Conservation (phyloP, 92 coral and sea anemone species). For the Porites evermanni region DNA sequence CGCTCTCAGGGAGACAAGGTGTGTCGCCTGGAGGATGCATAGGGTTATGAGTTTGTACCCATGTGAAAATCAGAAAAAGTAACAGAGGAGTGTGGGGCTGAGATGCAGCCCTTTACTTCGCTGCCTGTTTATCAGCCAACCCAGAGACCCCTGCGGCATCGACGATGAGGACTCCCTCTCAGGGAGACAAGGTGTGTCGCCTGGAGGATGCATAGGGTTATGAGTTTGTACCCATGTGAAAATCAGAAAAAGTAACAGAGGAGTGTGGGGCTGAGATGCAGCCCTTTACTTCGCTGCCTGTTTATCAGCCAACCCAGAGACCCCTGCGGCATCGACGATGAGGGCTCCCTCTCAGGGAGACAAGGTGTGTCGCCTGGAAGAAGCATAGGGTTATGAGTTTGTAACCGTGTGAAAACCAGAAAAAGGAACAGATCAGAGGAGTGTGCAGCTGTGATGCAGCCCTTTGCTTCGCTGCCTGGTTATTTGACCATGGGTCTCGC, state of each 20-base stretch:
- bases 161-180: not conserved
- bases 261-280: slow-evolving; percentile 59
- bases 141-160: not conserved
- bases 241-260: not conserved
- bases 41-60: slow-evolving; percentile 53
- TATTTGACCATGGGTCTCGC: slow-evolving; percentile 77
- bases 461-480: slow-evolving; percentile 75
- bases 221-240: slow-evolving; percentile 44
- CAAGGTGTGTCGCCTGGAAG: slow-evolving; percentile 49
- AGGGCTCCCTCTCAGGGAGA: not conserved
- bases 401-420: slow-evolving; percentile 31
- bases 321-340: not conserved
- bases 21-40: slow-evolving; percentile 50
- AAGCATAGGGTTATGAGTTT: slow-evolving; percentile 48
- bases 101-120: slow-evolving; percentile 66
- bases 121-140: slow-evolving; percentile 21
- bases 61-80: slow-evolving; percentile 4
- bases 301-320: no score
- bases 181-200: slow-evolving; percentile 43
- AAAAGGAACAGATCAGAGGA: not conserved
- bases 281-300: slow-evolving; percentile 63
- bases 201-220: slow-evolving; percentile 36
- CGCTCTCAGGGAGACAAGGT: slow-evolving; percentile 4
- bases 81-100: slow-evolving; percentile 41
- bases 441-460: slow-evolving; percentile 55